Conservation (phyloP, 2,888 invertebrate genomes). For the Plebejus argus region DNA sequence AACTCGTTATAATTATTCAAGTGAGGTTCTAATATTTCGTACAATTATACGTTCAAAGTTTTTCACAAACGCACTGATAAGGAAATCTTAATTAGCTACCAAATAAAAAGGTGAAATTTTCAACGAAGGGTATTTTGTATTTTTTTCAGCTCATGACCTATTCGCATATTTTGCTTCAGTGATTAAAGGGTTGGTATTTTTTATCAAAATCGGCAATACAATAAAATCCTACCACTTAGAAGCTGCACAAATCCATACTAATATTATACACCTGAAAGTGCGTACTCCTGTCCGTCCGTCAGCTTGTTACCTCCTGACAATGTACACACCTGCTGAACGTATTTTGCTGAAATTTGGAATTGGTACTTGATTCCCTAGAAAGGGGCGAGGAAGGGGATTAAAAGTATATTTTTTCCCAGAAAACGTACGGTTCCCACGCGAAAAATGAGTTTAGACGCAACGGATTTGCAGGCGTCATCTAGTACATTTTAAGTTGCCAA, state of each 20-base stretch:
- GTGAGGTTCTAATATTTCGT: constrained; percentile 30
- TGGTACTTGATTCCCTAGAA: no score
- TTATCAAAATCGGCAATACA: no score
- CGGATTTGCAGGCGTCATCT: no score
- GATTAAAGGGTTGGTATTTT: constrained; percentile 43
- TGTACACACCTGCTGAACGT: no score
- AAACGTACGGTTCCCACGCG: no score
- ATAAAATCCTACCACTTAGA: background rate
- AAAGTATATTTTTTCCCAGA: no score
- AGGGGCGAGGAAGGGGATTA: no score
- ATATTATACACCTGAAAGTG: background rate
- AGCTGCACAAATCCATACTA: constrained; percentile 34
- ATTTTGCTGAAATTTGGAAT: no score
- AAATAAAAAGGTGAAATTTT: constrained; percentile 58
- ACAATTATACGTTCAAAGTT: constrained; percentile 24
- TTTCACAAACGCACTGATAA: constrained; percentile 29
- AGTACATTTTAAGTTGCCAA: no score
- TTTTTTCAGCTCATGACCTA: constrained; percentile 57
- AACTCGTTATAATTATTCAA: constrained; percentile 27
- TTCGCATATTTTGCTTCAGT: constrained; percentile 58
- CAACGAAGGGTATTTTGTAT: constrained; percentile 50
- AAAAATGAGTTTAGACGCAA: no score
- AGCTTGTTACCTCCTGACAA: no score
- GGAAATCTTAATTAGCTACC: constrained; percentile 68
- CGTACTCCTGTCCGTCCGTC: no score